These are phyloP conservation scores for Acanthurus lineatus DNA, from an alignment of 2,797 vertebrate genomes.

Conservation along the genomic window DNA sequence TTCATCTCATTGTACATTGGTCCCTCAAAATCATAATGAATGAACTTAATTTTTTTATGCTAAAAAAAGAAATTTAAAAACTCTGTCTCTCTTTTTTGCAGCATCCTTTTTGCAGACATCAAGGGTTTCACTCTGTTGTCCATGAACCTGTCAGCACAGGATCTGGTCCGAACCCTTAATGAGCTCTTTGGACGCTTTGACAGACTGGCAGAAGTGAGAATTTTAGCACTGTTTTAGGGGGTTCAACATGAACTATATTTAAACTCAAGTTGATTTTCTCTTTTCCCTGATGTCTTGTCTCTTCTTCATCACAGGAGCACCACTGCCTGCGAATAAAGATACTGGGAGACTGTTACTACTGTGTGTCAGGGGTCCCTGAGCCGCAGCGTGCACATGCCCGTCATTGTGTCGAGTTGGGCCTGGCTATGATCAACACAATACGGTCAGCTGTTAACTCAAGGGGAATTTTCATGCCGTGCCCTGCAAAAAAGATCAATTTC, in stretches of 20 bases:
- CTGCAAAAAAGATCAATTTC: background rate
- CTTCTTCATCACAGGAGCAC: slow-evolving; percentile 88
- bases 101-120: slow-evolving; percentile 89
- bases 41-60: too few species aligned
- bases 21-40: too few species aligned
- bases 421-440: slow-evolving; percentile 97
- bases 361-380: slow-evolving; percentile 95
- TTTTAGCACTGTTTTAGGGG: background rate
- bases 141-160: slow-evolving; percentile 85
- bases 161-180: slow-evolving; percentile 84
- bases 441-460: slow-evolving; percentile 83
- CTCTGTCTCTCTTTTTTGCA: slow-evolving; percentile 53
- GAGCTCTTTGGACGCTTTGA: slow-evolving; percentile 88
- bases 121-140: slow-evolving; percentile 87
- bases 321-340: slow-evolving; percentile 97
- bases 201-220: slow-evolving; percentile 82
- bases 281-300: background rate
- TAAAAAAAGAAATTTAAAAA: background rate
- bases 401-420: slow-evolving; percentile 96
- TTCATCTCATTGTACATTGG: too few species aligned
- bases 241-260: too few species aligned
- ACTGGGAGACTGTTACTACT: slow-evolving; percentile 98
- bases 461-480: background rate
- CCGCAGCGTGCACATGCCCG: slow-evolving; percentile 95
- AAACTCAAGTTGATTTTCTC: too few species aligned